These are phyloP conservation scores for Buathra laborator DNA, from an alignment of 2,888 invertebrate species.

Conservation along the genomic window DNA sequence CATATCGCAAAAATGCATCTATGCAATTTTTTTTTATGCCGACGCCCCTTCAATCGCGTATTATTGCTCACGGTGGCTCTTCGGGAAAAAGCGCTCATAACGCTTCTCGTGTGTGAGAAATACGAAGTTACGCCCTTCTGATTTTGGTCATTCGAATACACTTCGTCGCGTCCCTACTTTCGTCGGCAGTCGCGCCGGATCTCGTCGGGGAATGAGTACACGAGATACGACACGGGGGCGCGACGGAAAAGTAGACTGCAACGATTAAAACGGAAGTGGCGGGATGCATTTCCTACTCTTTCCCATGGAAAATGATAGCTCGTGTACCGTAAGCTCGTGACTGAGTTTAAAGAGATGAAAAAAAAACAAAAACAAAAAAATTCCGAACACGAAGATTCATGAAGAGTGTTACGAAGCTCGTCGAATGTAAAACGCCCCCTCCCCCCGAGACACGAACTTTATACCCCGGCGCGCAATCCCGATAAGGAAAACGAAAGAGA, in stretches of 20 bases:
- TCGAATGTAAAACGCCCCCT: constrained; percentile 24
- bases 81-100: no score
- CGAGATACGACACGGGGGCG: background rate
- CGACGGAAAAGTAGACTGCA: constrained; percentile 45
- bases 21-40: no score
- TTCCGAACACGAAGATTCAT: background rate
- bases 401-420: constrained; percentile 20
- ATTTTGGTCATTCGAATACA: background rate
- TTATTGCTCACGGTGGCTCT: no score
- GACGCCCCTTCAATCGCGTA: no score
- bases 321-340: constrained; percentile 13
- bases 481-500: constrained; percentile 42
- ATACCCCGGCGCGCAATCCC: constrained; percentile 39
- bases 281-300: constrained; percentile 43
- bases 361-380: background rate
- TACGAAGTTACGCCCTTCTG: background rate
- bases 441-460: constrained; percentile 26
- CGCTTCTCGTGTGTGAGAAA: no score
- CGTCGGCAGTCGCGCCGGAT: background rate
- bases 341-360: constrained; percentile 3
- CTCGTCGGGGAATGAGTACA: background rate
- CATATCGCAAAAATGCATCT: no score
- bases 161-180: background rate
- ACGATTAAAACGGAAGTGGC: constrained; percentile 51
- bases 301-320: constrained; percentile 20